Conservation (phyloP, 2,797 vertebrate species). For the Parauchenoglanis ngamensis region DNA sequence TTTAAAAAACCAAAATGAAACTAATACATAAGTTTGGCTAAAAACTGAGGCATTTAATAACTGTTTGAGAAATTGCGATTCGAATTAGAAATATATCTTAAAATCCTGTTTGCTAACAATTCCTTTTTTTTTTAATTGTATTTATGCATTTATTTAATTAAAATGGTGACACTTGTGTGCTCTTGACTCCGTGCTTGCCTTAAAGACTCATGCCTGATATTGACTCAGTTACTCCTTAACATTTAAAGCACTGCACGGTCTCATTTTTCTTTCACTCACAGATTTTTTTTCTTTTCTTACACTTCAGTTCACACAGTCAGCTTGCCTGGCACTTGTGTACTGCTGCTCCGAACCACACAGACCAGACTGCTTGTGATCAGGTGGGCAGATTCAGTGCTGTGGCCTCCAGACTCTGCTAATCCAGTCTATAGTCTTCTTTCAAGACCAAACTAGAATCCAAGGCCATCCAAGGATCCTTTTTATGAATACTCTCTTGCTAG, state of each 20-base stretch:
- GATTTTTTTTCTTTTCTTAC: not conserved
- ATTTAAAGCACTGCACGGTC: slow-evolving; percentile 1
- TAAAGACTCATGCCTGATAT: not conserved
- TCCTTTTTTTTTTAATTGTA: not conserved
- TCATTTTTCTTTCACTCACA: not conserved
- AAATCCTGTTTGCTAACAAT: too few relatives aligned
- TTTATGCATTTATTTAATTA: not conserved
- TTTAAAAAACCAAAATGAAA: not conserved
- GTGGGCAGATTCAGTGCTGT: not conserved
- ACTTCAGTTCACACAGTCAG: not conserved
- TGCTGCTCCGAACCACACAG: slow-evolving; percentile 13
- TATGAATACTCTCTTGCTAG: not conserved
- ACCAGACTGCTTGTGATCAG: slow-evolving; percentile 14
- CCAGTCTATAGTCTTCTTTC: slow-evolving; percentile 5
- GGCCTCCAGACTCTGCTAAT: not conserved
- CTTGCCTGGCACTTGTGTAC: not conserved
- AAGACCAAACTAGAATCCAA: slow-evolving; percentile 5
- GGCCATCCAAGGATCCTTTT: not conserved
- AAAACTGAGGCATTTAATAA: not conserved
- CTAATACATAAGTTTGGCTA: not conserved
- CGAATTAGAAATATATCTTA: not conserved
- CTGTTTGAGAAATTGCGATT: not conserved
- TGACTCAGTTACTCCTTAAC: not conserved
- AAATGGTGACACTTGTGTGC: not conserved
- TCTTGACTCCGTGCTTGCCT: not conserved